Evolutionary conservation across 2,888 invertebrate genomes (phyloP).

Genomic region (Auanema freiburgensis): DNA sequence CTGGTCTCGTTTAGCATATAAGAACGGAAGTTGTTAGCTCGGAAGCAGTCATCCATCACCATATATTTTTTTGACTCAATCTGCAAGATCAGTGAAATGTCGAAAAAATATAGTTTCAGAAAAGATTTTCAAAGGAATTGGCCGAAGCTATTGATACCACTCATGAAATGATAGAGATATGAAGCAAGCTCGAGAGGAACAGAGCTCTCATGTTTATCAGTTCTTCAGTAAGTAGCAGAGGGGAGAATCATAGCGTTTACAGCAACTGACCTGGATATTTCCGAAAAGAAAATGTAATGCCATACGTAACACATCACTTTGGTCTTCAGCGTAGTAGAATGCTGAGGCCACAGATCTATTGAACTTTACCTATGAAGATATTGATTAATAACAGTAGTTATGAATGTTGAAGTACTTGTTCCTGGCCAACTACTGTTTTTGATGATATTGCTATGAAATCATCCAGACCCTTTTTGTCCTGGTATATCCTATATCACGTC

Average conservation of each 20-base stretch:
- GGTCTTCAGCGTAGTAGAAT: slow-evolving; percentile 31
- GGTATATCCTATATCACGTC: slow-evolving; percentile 24
- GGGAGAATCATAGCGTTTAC: too few species aligned
- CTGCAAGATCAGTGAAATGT: slow-evolving; percentile 16
- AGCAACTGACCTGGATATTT: slow-evolving; percentile 24
- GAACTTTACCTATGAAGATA: slow-evolving; percentile 30
- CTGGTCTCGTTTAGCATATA: slow-evolving; percentile 42
- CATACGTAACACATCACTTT: slow-evolving; percentile 21
- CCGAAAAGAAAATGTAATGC: slow-evolving; percentile 31
- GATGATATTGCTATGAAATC: slow-evolving; percentile 34
- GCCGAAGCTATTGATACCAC: too few species aligned
- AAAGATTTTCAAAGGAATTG: too few species aligned
- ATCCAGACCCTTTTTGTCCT: slow-evolving; percentile 34
- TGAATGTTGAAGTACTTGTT: slow-evolving; percentile 31
- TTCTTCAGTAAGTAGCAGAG: too few species aligned
- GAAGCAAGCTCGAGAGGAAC: too few species aligned
- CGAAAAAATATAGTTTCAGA: too few species aligned
- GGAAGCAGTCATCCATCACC: slow-evolving; percentile 38
- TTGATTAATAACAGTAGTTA: too few species aligned
- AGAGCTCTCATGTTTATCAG: too few species aligned
- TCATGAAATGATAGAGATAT: too few species aligned
- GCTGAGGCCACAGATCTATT: slow-evolving; percentile 24
- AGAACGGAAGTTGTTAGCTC: slow-evolving; percentile 32
- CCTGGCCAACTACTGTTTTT: slow-evolving; percentile 19
- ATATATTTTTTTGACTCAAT: slow-evolving; percentile 30